Base-by-base conservation (phyloP, 37 sponge, comb jelly and placozoan genomes). In the Chondrosia reniformis region DNA sequence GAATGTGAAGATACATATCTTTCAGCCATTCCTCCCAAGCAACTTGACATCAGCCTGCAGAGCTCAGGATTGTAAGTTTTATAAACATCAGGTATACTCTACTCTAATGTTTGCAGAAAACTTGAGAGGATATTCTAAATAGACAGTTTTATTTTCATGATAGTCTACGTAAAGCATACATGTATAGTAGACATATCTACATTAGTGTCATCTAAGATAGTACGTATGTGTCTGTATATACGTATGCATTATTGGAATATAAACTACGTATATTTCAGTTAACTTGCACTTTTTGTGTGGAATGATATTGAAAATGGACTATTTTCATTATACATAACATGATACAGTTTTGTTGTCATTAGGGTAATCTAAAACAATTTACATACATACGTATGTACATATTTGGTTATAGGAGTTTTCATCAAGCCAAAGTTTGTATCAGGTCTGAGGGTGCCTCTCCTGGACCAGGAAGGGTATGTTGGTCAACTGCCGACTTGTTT, bases 11-110 rank as follows among this genome's bases (percentile, higher is more conserved):
- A 88, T 74, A 82, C 95, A 9, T 94, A 41, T 56, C 80, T 91
- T 30, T 94, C 95, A 42, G 83, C 88, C 15, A 66, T 94, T 31
- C 86, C 92, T 76, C 33, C 74, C 41, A 91, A 91, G 46, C 88
- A 79, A 59, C 75, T 91, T 0, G 92, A 91, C 33, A 57, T 78
- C 45, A 80, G 33, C 28, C 64, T 81, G 10, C 74, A 59, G n/a
- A 78, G 79, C 39, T 49, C 81, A 45, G 79, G 79, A 36, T 63
- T 83, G 87, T 86, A 66, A 89, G 90, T 55, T n/a, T n/a, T n/a
- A n/a, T n/a, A n/a, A n/a, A n/a, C n/a, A n/a, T n/a, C n/a, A n/a
- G n/a, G n/a, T n/a, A n/a, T n/a, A n/a, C n/a, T n/a, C n/a, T n/a
- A n/a, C n/a, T n/a, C n/a, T n/a, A n/a, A n/a, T n/a, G n/a, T n/a